These are phyloP conservation scores for Centruroides sculpturatus DNA, from an alignment of 1,140 invertebrate species.

Conservation along the genomic window DNA sequence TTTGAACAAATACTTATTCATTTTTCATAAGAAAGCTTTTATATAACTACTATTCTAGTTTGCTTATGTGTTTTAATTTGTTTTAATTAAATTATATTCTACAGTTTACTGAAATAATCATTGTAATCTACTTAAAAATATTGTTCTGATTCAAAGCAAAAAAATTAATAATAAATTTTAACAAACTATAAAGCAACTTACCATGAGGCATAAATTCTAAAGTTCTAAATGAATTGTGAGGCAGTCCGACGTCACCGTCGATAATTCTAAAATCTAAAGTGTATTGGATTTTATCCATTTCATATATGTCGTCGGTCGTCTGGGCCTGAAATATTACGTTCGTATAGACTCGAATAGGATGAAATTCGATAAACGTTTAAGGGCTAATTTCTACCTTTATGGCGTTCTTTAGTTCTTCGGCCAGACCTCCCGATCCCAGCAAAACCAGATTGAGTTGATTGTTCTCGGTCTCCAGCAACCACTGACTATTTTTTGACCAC, in stretches of 20 bases:
- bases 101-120: too few species aligned
- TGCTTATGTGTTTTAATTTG: too few species aligned
- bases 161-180: not conserved
- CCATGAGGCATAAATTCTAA: conserved; percentile 61
- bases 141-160: too few species aligned
- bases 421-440: conserved; percentile 57
- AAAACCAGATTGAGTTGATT: conserved; percentile 44
- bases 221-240: conserved; percentile 48
- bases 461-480: conserved; percentile 46
- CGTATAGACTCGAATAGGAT: not conserved
- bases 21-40: too few species aligned
- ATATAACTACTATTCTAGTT: too few species aligned
- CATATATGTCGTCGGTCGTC: conserved; percentile 69
- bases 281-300: conserved; percentile 65
- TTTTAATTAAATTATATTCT: too few species aligned
- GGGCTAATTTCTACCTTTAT: conserved; percentile 43
- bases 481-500: conserved; percentile 50
- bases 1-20: too few species aligned
- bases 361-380: too few species aligned
- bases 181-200: conserved; percentile 24
- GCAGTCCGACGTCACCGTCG: conserved; percentile 64
- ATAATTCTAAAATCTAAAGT: conserved; percentile 70
- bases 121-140: too few species aligned
- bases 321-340: conserved; percentile 29
- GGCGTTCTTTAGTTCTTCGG: conserved; percentile 59